A percentile compares a stretch with the other conserved stretches of the same genome.
These are phyloP conservation scores for Andrena marginata DNA, from an alignment of 2,888 invertebrate genomes.

Conservation along the genomic window DNA sequence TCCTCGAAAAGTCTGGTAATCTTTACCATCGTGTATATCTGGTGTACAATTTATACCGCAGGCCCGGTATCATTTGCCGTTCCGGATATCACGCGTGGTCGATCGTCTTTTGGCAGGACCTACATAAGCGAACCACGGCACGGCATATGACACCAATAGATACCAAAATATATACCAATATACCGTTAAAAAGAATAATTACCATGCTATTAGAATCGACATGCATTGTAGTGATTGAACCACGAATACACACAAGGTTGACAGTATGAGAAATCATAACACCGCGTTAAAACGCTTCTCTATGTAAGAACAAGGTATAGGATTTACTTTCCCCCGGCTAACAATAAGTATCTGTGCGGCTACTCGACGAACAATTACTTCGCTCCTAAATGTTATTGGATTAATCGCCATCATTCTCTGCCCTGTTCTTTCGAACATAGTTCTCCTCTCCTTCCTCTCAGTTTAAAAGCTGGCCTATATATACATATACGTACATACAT, in stretches of 20 bases:
- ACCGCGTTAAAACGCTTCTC: conserved; percentile 24
- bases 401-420: conserved; percentile 28
- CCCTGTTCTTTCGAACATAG: conserved; percentile 65
- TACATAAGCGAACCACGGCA: not conserved
- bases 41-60: too few species aligned
- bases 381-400: conserved; percentile 14
- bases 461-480: conserved; percentile 79
- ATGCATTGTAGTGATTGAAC: conserved; percentile 63
- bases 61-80: too few species aligned
- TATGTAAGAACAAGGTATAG: conserved; percentile 27
- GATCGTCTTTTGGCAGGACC: too few species aligned
- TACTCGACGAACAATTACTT: conserved; percentile 43
- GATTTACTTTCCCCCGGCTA: conserved; percentile 6
- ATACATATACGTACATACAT: conserved; percentile 70
- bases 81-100: too few species aligned
- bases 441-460: conserved; percentile 84
- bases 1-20: too few species aligned
- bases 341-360: conserved; percentile 23
- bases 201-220: conserved; percentile 71
- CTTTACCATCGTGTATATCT: too few species aligned
- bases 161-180: not conserved
- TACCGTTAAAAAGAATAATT: conserved; percentile 49
- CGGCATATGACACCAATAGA: not conserved
- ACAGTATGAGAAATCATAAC: conserved; percentile 31
- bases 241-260: conserved; percentile 46